Percentiles rank a stretch among this genome's conserved stretches.
These are phyloP conservation scores for Diloba caeruleocephala DNA, from an alignment of 2,888 invertebrate species.

Conservation along the genomic window DNA sequence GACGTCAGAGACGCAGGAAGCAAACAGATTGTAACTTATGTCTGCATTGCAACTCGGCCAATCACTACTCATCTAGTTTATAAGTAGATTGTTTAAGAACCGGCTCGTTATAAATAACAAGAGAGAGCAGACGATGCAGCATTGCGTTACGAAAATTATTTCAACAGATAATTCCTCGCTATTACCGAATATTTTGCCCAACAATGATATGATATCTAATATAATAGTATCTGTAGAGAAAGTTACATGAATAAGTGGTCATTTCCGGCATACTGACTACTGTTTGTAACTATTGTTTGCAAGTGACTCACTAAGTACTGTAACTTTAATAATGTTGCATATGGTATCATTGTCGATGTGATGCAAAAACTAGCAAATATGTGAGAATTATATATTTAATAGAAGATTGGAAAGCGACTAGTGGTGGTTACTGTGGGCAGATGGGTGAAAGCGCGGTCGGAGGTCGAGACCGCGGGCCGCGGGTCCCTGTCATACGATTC, in stretches of 20 bases:
- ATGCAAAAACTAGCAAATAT: conserved; percentile 34
- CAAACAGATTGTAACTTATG: conserved; percentile 84
- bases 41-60: conserved; percentile 66
- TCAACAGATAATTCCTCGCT: conserved; percentile 21
- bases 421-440: conserved; percentile 56
- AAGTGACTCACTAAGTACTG: conserved; percentile 71
- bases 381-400: conserved; percentile 41
- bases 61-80: conserved; percentile 60
- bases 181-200: conserved; percentile 42
- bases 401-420: conserved; percentile 47
- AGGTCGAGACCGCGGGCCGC: conserved; percentile 65
- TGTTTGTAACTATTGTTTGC: conserved; percentile 80
- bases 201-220: conserved; percentile 65
- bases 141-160: conserved; percentile 27
- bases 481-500: conserved; percentile 54
- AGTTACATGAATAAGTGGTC: conserved; percentile 63
- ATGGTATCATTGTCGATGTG: conserved; percentile 32
- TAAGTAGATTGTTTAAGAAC: conserved; percentile 54
- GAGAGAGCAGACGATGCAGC: conserved; percentile 29
- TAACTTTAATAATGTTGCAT: conserved; percentile 51
- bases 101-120: conserved; percentile 56
- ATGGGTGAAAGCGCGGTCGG: conserved; percentile 75
- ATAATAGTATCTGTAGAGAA: conserved; percentile 65
- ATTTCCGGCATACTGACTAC: conserved; percentile 71
- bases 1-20: conserved; percentile 84